A percentile compares a stretch with the other conserved stretches of the same genome.
These are phyloP conservation scores for Heliconius erato DNA, from an alignment of 2,888 invertebrate genomes.

Conservation along the genomic window DNA sequence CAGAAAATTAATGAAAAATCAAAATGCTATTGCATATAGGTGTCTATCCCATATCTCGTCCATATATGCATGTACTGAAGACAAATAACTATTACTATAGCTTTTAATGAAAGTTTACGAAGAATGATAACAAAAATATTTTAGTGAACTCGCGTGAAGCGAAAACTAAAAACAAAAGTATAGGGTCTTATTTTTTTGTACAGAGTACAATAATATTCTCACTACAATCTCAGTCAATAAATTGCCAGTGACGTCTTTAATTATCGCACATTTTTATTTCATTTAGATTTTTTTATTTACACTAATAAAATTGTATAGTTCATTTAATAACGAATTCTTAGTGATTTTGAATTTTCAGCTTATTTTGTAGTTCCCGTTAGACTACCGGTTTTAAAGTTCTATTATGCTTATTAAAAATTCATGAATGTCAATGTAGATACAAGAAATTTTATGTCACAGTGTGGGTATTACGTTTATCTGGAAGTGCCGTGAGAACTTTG, in stretches of 20 bases:
- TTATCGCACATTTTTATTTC: not conserved
- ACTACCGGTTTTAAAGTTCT: constrained; percentile 11
- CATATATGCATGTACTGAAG: too few species aligned
- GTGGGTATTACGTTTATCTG: constrained; percentile 17
- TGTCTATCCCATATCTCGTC: too few species aligned
- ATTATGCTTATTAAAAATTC: constrained; percentile 22
- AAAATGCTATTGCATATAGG: too few species aligned
- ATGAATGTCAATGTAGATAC: constrained; percentile 10
- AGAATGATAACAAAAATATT: not conserved
- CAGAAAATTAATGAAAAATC: too few species aligned
- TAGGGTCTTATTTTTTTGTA: too few species aligned
- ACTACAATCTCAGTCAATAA: not conserved
- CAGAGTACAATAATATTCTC: not conserved
- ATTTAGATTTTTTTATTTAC: not conserved
- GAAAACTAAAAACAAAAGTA: not conserved
- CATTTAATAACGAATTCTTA: not conserved
- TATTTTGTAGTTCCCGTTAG: constrained; percentile 10
- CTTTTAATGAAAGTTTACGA: not conserved
- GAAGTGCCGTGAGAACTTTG: constrained; percentile 4
- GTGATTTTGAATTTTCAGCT: not conserved
- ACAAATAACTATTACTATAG: too few species aligned
- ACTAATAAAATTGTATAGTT: too few species aligned
- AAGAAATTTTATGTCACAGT: constrained; percentile 7
- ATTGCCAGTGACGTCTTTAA: not conserved
- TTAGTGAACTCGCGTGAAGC: not conserved